Base-by-base conservation (phyloP, 2,797 vertebrate species). In the Cryptoblepharus egeriae region DNA sequence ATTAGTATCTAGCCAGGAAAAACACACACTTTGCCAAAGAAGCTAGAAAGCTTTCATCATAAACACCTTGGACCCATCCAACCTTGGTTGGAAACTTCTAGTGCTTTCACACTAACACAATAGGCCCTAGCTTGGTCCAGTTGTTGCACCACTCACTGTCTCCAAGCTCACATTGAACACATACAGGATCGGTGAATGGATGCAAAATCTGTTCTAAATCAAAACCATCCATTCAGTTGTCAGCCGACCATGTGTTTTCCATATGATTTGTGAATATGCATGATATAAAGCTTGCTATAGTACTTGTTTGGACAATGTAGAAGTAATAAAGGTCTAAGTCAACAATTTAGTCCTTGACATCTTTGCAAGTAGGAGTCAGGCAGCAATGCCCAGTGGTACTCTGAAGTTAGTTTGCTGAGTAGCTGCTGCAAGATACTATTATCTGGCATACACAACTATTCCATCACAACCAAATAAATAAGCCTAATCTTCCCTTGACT, bases 391-490 rank as follows among this genome's bases (percentile, higher is more conserved):
- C 22, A 35, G 42, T 24, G 30, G 32, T 57, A 39, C 57, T 74
- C 26, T 64, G 37, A 58, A 42, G 5, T 57, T 55, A 26, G 32
- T 55, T 68, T 78, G 20, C 57, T 58, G 22, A 24, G 4, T 12
- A 57, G 42, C 4, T 83, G 73, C 77, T 71, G 79, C 0, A 39
- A 28, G 30, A 32, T 35, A 63, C 32, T 61, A 63, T 42, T 79
- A 60, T 80, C 57, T 85, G n/a, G 22, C 37, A 73, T 32, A 37
- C 52, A 84, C 64, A 81, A 13, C 22, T 65, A 84, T 82, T 83
- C 67, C 81, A 70, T 65, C 74, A 72, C 68, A 52, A 67, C 37
- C 49, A 52, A 52, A 52, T 52, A 45, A 13, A 9, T 39, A 30
- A 75, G 22, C 20, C 18, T 76, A 7, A 7, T 2, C 28, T 39